Evolutionary conservation across 2,888 invertebrate genomes (phyloP).

Genomic region (Caenorhabditis becei): DNA sequence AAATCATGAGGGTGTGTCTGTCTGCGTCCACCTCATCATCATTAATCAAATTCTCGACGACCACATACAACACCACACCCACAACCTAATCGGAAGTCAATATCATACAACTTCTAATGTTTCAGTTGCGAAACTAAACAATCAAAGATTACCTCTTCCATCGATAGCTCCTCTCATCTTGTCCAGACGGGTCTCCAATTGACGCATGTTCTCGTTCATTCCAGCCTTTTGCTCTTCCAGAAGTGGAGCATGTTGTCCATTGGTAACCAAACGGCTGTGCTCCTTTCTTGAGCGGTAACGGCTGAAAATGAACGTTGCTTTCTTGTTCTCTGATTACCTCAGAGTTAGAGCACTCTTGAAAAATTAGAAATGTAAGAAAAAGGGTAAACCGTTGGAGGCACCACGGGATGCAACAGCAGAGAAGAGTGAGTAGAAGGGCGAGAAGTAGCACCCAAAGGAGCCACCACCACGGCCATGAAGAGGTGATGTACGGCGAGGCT

Average conservation of each 20-base stretch:
- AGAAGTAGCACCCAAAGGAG: conserved; percentile 79
- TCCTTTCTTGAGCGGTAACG: conserved; percentile 72
- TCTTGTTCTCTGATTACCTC: not conserved
- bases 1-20: conserved; percentile 23
- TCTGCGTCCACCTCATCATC: conserved; percentile 33
- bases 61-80: conserved; percentile 40
- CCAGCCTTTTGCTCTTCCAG: conserved; percentile 71
- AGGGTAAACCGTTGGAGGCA: conserved; percentile 77
- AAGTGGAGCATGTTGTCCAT: conserved; percentile 78
- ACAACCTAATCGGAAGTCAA: conserved; percentile 11
- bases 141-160: conserved; percentile 48
- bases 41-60: conserved; percentile 48
- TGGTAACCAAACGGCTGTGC: conserved; percentile 66
- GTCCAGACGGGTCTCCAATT: conserved; percentile 72
- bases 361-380: conserved; percentile 19
- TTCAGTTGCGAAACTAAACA: conserved; percentile 2
- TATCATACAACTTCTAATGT: not conserved
- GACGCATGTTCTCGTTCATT: conserved; percentile 71
- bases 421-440: conserved; percentile 79
- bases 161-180: conserved; percentile 70
- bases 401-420: conserved; percentile 81
- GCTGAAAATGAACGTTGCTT: conserved; percentile 68
- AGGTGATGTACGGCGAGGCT: conserved; percentile 76
- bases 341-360: not conserved
- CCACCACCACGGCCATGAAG: conserved; percentile 82